Base-by-base conservation (phyloP, 1,140 invertebrate genomes). In the Drosophila setifemur region DNA sequence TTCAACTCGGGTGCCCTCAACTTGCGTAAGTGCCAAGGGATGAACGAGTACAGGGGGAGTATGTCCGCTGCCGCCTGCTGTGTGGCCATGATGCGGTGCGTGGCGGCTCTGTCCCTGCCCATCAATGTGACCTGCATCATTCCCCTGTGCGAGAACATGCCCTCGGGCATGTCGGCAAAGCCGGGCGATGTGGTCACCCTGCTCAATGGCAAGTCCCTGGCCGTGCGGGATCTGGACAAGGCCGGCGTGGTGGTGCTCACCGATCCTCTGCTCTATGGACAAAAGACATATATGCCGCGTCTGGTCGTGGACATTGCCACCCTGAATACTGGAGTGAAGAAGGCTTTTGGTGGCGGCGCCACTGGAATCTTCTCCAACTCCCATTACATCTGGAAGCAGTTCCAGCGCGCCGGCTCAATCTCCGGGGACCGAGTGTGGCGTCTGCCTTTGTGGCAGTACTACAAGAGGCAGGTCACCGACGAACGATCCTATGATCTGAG, bases 41-140 rank as follows among this genome's bases (percentile, higher is more conserved):
- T 98, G 95, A 94, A 95, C 43, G 93, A 94, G 64, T 98, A 98
- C 96, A 92, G 96, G 68, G 96, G 93, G 2, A 96, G 97, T 88
- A 98, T 98, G 97, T 96, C 95, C 0, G 97, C 96, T 1, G 97
- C 96, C n/a, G 96, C 97, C 3, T 95, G 94, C 82, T 95, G 96
- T 5, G 91, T 95, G 2, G 94, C 93, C 1, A 92, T 95, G 3
- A 92, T 97, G 14, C 93, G 93, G 58, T 94, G 95, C 3, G 92
- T 94, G 3, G 94, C 95, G 2, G 90, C 92, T 28, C 90, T 97
- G 0, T 93, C 94, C 61, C 64, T 97, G 3, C 94, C 95, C 35
- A 90, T 96, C 7, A 96, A 97, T 88, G 90, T 98, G 1, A 92
- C 94, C 52, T 94, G 91, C 54, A 90, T 96, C n/a, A 94, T 96